Evolutionary conservation across 1,140 invertebrate species (phyloP).

Genomic region (Drosophila arizonae): DNA sequence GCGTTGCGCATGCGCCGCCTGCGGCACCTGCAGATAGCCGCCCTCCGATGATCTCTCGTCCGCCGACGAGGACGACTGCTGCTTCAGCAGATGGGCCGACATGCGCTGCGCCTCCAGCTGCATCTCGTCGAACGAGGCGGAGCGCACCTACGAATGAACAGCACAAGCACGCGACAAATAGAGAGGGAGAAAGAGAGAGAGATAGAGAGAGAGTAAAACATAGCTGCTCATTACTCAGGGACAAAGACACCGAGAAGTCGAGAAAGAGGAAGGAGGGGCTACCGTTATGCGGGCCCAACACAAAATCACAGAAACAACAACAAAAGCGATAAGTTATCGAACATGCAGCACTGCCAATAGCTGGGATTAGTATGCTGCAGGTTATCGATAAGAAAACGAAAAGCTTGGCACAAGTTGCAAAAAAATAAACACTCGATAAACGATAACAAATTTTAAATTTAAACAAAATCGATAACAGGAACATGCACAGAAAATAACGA

Average conservation of each 20-base stretch:
- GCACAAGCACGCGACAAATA: background rate
- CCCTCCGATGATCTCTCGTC: conserved; percentile 81
- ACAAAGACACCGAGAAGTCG: background rate
- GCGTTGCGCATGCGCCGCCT: conserved; percentile 85
- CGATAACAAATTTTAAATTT: background rate
- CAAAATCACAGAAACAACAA: background rate
- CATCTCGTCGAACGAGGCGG: conserved; percentile 94
- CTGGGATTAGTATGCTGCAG: conserved; percentile 2
- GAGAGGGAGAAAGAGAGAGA: background rate
- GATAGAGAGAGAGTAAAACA: background rate
- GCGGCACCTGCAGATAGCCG: conserved; percentile 86
- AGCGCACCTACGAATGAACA: conserved; percentile 84
- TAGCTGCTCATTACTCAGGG: background rate
- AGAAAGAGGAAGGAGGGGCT: background rate
- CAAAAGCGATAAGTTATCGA: conserved; percentile 2
- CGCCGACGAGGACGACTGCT: conserved; percentile 79
- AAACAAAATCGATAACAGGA: background rate
- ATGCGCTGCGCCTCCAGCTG: conserved; percentile 89
- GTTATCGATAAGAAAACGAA: background rate
- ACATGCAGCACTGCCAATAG: background rate
- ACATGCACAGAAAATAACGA: background rate
- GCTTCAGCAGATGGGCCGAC: conserved; percentile 81
- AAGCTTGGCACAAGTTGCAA: background rate
- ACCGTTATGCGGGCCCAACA: background rate
- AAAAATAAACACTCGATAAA: background rate